These are phyloP conservation scores for Mirounga angustirostris DNA, from an alignment of 2,113 vertebrate species.

Conservation along the genomic window DNA sequence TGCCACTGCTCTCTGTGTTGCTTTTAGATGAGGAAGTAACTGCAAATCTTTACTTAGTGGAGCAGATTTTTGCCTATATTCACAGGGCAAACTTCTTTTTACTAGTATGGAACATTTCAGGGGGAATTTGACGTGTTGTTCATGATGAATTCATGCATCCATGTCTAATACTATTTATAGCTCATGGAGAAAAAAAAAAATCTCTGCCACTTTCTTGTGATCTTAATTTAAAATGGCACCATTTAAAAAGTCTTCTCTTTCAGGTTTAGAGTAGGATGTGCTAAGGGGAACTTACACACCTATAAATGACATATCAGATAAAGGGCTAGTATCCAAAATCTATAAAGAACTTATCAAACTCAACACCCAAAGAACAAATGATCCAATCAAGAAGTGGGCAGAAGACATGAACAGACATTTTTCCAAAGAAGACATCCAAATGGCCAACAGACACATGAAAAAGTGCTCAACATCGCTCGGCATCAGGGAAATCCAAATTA, in stretches of 20 bases:
- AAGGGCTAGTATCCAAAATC: no score
- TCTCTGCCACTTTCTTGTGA: not conserved
- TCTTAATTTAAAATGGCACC: constrained; percentile 46
- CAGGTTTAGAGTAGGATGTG: constrained; percentile 19
- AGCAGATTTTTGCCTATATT: not conserved
- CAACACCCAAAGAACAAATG: no score
- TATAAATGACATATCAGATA: not conserved
- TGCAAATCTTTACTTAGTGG: not conserved
- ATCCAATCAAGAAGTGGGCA: no score
- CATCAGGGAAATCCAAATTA: no score
- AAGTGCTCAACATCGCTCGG: no score
- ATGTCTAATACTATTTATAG: constrained; percentile 44
- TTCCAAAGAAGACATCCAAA: no score
- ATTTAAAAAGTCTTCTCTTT: constrained; percentile 16
- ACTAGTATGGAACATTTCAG: not conserved
- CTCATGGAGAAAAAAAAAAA: not conserved
- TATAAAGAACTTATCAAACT: no score
- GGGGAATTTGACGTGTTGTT: not conserved
- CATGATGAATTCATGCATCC: constrained; percentile 4
- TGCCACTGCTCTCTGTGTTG: constrained; percentile 29
- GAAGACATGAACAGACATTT: no score
- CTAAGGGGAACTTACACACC: not conserved
- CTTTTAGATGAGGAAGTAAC: constrained; percentile 20
- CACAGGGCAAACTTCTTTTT: not conserved
- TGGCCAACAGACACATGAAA: no score